phyloP scores from a whole-genome alignment of 1,140 invertebrate species.

The Mylabris phalerata region DNA sequence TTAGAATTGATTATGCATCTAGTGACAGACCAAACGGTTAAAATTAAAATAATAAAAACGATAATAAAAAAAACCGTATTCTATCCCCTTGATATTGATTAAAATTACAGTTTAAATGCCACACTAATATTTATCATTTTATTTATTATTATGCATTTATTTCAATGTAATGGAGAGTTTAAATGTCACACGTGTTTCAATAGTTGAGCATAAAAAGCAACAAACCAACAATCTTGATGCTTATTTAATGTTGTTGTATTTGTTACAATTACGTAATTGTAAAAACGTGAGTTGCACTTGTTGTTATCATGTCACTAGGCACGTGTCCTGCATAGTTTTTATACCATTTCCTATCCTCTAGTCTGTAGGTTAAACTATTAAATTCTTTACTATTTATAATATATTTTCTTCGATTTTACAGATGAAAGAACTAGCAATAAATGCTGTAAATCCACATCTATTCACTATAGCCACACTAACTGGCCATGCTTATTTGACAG shows the following conservation, averaged over 20 bases:
- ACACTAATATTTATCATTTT: too few species aligned
- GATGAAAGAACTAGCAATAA: constrained; percentile 61
- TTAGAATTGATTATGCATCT: too few species aligned
- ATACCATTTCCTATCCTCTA: not conserved
- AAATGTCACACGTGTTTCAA: constrained; percentile 28
- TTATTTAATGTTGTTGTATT: not conserved
- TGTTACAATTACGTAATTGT: constrained; percentile 23
- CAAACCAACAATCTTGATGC: too few species aligned
- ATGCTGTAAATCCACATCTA: constrained; percentile 72
- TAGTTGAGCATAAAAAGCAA: too few species aligned
- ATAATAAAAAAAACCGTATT: too few species aligned
- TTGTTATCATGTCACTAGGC: too few species aligned
- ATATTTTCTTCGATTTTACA: constrained; percentile 36
- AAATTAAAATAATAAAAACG: too few species aligned
- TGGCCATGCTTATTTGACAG: constrained; percentile 73
- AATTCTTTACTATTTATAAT: not conserved
- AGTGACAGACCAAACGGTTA: too few species aligned
- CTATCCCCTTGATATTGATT: too few species aligned
- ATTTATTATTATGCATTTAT: too few species aligned
- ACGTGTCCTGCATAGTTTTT: not conserved
- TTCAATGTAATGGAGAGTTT: not conserved
- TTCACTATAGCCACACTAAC: constrained; percentile 95
- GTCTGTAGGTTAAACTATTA: too few species aligned
- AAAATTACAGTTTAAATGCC: too few species aligned
- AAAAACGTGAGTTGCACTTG: constrained; percentile 23